Percentiles rank a stretch among this genome's conserved stretches.
Evolutionary conservation across 30 jellyfish, hydroid and myxozoan genomes (phyloP).

Genomic region (Pseudorhiza aurosa): DNA sequence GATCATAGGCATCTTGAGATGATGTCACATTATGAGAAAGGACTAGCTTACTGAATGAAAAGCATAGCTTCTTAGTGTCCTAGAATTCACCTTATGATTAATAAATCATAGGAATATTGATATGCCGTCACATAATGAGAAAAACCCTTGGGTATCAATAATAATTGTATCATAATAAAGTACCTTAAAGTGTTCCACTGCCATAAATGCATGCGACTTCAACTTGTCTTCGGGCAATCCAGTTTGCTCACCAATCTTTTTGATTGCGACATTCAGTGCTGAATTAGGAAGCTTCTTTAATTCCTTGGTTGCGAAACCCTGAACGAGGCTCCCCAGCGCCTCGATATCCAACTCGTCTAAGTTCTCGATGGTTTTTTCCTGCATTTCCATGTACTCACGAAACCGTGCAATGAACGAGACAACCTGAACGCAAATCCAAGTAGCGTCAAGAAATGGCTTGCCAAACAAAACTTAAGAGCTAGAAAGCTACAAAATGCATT

Average conservation of each 20-base stretch:
- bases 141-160: too few species aligned
- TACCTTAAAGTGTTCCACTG: constrained; percentile 73
- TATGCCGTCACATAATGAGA: too few species aligned
- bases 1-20: too few species aligned
- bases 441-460: not conserved
- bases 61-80: too few species aligned
- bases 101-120: too few species aligned
- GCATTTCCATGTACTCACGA: constrained; percentile 71
- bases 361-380: constrained; percentile 62
- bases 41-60: too few species aligned
- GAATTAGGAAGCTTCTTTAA: constrained; percentile 61
- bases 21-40: too few species aligned
- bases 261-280: constrained; percentile 48
- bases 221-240: constrained; percentile 90
- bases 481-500: too few species aligned
- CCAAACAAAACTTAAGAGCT: too few species aligned
- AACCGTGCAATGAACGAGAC: constrained; percentile 54
- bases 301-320: constrained; percentile 79
- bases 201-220: constrained; percentile 68
- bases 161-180: too few species aligned
- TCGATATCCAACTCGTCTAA: constrained; percentile 72
- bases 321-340: constrained; percentile 84
- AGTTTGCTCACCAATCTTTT: constrained; percentile 72
- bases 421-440: constrained; percentile 60
- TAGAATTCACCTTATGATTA: too few species aligned